A percentile compares a stretch with the other conserved stretches of the same genome.
phyloP scores from a whole-genome alignment of 2,888 invertebrate genomes.

The Helobdella robusta region DNA sequence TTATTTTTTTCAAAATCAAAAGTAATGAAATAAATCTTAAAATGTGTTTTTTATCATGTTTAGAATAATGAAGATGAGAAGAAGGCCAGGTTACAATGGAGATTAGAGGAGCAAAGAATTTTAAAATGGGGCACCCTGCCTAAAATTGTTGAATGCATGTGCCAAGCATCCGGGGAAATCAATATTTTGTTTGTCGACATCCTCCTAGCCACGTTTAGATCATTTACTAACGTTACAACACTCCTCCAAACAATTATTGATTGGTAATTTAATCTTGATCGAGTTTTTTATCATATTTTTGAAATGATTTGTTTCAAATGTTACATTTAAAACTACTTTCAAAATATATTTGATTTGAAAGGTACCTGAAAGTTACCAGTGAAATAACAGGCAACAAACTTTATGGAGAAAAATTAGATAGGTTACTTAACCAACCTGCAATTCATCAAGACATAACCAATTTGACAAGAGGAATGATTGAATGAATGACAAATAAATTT shows the following conservation, averaged over 20 bases:
- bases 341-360: no score
- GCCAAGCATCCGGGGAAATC: constrained; percentile 17
- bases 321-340: no score
- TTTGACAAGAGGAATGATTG: no score
- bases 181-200: constrained; percentile 15
- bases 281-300: background rate
- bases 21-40: no score
- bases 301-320: background rate
- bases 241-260: constrained; percentile 16
- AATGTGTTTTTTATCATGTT: no score
- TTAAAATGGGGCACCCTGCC: constrained; percentile 4
- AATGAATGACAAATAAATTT: no score
- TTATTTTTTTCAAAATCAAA: no score
- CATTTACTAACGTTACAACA: background rate
- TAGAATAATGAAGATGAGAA: constrained; percentile 16
- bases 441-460: no score
- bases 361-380: no score
- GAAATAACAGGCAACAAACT: no score
- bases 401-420: no score
- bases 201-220: constrained; percentile 21
- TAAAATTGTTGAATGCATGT: constrained; percentile 18
- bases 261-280: constrained; percentile 4
- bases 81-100: constrained; percentile 24
- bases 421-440: no score
- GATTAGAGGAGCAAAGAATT: constrained; percentile 18